phyloP scores from a whole-genome alignment of 2,113 vertebrate genomes.

The Sus scrofa region DNA sequence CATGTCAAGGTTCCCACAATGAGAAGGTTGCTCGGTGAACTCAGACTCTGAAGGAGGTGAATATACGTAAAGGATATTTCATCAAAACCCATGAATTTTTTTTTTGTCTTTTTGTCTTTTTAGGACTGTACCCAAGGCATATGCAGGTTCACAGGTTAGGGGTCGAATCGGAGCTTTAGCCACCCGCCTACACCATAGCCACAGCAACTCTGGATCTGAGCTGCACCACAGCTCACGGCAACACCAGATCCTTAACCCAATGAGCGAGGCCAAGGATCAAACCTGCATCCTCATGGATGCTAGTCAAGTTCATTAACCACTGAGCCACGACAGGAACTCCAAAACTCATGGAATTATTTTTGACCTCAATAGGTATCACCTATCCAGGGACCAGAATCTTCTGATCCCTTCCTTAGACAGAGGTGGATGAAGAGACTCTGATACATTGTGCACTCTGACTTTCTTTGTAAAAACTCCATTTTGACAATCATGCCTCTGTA shows the following conservation, averaged over 20 bases:
- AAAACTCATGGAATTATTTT: slow-evolving; percentile 15
- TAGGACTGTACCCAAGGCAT: too few relatives aligned
- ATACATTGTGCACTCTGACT: not conserved
- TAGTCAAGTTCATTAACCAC: too few relatives aligned
- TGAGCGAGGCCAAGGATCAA: too few relatives aligned
- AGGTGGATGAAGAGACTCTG: not conserved
- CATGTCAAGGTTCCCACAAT: not conserved
- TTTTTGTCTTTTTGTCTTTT: too few relatives aligned
- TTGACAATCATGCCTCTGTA: not conserved
- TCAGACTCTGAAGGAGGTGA: not conserved
- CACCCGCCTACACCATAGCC: too few relatives aligned
- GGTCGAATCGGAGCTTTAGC: too few relatives aligned
- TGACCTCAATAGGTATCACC: not conserved
- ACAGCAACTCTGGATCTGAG: too few relatives aligned
- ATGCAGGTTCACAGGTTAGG: too few relatives aligned
- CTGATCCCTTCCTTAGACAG: not conserved
- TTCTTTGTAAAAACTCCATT: not conserved
- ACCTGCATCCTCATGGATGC: too few relatives aligned
- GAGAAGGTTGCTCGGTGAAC: not conserved
- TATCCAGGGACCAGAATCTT: not conserved
- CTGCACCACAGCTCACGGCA: too few relatives aligned
- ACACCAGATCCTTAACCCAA: too few relatives aligned
- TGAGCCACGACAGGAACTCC: too few relatives aligned
- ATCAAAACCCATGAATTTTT: slow-evolving; percentile 23
- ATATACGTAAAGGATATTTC: not conserved